These are phyloP conservation scores for Archivesica marissinica DNA, from an alignment of 1,140 invertebrate species.

Conservation along the genomic window DNA sequence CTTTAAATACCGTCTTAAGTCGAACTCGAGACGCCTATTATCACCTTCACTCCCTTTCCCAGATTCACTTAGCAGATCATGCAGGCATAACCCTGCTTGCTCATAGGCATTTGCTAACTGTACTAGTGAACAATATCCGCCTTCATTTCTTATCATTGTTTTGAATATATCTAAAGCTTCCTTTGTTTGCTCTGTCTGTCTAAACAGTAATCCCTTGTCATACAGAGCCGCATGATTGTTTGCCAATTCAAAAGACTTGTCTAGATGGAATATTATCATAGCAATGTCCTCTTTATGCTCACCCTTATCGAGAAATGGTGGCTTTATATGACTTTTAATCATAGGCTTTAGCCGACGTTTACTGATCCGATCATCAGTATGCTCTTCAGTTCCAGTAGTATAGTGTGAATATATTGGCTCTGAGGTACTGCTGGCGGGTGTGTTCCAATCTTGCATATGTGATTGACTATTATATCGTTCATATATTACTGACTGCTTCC, in stretches of 20 bases:
- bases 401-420: too few relatives aligned
- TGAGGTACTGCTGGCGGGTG: too few relatives aligned
- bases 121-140: not conserved
- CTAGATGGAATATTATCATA: conserved; percentile 6
- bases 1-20: conserved; percentile 38
- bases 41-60: not conserved
- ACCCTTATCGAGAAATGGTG: not conserved
- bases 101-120: conserved; percentile 35
- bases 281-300: not conserved
- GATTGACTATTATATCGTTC: too few relatives aligned
- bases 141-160: conserved; percentile 1
- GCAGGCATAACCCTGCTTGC: conserved; percentile 16
- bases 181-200: not conserved
- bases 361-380: not conserved
- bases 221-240: conserved; percentile 9
- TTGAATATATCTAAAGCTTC: conserved; percentile 32
- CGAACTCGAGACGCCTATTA: not conserved
- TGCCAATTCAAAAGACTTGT: conserved; percentile 19
- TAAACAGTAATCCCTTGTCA: conserved; percentile 31
- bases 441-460: too few relatives aligned
- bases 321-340: conserved; percentile 36
- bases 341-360: not conserved
- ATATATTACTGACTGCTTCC: too few relatives aligned
- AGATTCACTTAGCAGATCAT: not conserved
- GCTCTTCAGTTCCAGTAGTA: too few relatives aligned